phyloP scores from a whole-genome alignment of 1,140 invertebrate genomes.

The Pararge aegeria region DNA sequence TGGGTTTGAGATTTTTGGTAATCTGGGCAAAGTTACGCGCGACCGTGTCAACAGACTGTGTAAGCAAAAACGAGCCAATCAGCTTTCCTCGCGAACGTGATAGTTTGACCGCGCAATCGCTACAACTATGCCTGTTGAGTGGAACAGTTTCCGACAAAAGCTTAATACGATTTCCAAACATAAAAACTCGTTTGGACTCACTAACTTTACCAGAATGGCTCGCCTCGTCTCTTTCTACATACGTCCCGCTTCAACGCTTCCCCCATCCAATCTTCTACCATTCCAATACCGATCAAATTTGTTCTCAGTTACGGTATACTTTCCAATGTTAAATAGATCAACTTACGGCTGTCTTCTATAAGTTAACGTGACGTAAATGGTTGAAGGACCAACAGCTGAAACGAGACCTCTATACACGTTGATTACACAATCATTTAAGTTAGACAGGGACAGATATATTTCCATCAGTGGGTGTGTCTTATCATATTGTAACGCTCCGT shows the following conservation, averaged over 20 bases:
- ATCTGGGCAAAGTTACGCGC: constrained; percentile 45
- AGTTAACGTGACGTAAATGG: constrained; percentile 54
- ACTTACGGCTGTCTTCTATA: constrained; percentile 52
- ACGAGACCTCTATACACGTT: constrained; percentile 35
- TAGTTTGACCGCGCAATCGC: constrained; percentile 75
- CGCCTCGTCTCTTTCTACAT: constrained; percentile 55
- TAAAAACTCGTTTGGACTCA: constrained; percentile 77
- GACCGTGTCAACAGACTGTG: constrained; percentile 74
- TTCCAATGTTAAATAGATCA: constrained; percentile 11
- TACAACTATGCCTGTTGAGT: constrained; percentile 76
- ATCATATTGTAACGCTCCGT: constrained; percentile 57
- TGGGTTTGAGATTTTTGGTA: neutral
- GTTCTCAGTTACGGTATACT: constrained; percentile 19
- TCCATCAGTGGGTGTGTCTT: constrained; percentile 56
- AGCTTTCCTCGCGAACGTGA: constrained; percentile 73
- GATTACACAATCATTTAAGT: constrained; percentile 15
- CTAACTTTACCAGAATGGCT: constrained; percentile 71
- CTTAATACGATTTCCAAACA: constrained; percentile 79
- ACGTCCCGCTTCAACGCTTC: constrained; percentile 61
- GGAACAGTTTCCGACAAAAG: constrained; percentile 78
- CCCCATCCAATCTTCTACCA: constrained; percentile 38
- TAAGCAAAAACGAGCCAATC: constrained; percentile 77
- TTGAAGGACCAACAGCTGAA: constrained; percentile 41
- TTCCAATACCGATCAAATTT: constrained; percentile 26
- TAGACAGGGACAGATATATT: constrained; percentile 45